Evolutionary conservation across 2,797 vertebrate species (phyloP), one percentile per base, ranked within the genome.

Genomic region (Poecilia picta): DNA sequence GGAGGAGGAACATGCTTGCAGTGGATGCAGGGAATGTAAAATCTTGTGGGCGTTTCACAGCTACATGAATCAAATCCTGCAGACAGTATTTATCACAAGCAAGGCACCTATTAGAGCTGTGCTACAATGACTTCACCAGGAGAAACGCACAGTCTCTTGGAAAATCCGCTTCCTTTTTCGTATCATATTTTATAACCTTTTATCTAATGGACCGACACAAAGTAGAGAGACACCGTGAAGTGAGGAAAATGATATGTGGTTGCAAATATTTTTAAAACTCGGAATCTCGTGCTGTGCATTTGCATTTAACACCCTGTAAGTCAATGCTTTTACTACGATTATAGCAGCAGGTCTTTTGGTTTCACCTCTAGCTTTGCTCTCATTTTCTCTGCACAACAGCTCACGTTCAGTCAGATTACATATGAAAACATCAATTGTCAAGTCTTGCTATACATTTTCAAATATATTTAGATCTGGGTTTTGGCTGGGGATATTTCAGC

Each of bases 1-100:
- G 71, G 53, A 78, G 83, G 91, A 92, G 68, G 36, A 64, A 78
- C 66, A 74, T 28, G 80, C 79, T 89, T 81, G 84, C 81, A 85
- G 80, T 57, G 57, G 80, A 83, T 78, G 73, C 12, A 71, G 25
- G 41, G 25, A 28, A 71, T 45, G 68, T 28, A 66, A 77, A 72
- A 82, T 72, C 13, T n/a, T 55, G 74, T 78, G 70, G 85, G 78
- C n/a, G 75, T 86, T 85, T 89, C 55, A 79, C 71, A 78, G 77
- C 36, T 64, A 4, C 62, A 64, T 10, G 74, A 74, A 66, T 55
- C 10, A 81, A 15, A 31, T 78, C 85, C 39, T 43, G 45, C 39
- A 49, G 76, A 84, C n/a, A 49, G 20, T 75, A 75, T 82, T 79
- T 0, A 70, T 59, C 12, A 49, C 15, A 72, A 74, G 46, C 18